Base-by-base conservation (phyloP, 2,797 vertebrate species). In the Cichlasoma orientale region DNA sequence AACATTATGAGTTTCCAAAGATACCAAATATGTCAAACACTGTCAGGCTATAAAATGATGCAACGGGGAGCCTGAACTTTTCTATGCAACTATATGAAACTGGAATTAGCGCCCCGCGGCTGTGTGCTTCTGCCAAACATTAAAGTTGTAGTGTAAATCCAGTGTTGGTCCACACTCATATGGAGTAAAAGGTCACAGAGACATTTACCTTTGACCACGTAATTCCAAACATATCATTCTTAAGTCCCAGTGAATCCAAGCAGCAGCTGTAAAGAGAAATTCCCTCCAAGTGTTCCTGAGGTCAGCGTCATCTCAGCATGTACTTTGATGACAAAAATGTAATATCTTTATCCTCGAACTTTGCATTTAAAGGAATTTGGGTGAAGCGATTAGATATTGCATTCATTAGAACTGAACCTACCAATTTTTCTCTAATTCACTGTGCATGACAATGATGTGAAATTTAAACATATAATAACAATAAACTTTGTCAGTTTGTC, bases 21-120 rank as follows among this genome's bases (percentile, higher is more conserved):
- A 78, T 54, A 75, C 18, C 29, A 58, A 72, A 82, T 76, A 72
- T 78, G 77, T 87, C 75, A 84, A 69, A 85, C 52, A 50, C 25
- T 59, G 68, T 80, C 36, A 0, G 58, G 61, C 75, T 54, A 74
- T 63, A 72, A 74, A 63, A 76, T 86, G 72, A 89, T 85, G 80
- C 80, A 84, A 89, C 47, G n/a, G 55, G 72, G 84, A 81, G 41
- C 13, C 44, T 25, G 61, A 83, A 86, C 18, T 47, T 79, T 73
- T 74, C 19, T 47, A 68, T 56, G 55, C 33, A 38, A 66, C 23
- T 63, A 36, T 55, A 38, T 47, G 61, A 66, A 27, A 66, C 41
- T 66, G 61, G 41, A 47, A 66, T 66, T 66, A 66, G 23, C 0
- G 5, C 41, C 61, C 41, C 16, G 19, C 41, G 4, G 23, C 12